Base-by-base conservation (phyloP, 2,888 invertebrate species). In the Beris morrisii region DNA sequence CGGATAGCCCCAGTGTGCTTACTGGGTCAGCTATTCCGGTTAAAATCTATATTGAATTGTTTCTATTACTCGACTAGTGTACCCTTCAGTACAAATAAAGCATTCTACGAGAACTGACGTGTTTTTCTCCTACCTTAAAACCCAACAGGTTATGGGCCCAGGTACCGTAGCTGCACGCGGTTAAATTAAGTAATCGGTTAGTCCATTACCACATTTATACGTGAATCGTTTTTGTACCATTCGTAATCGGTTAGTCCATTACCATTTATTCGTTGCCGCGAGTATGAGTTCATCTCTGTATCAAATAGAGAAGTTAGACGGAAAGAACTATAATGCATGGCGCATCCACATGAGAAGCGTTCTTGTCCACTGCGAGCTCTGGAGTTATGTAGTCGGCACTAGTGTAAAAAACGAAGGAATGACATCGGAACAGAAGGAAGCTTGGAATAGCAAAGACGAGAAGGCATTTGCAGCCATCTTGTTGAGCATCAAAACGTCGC, bases 161-260 rank as follows among this genome's bases (percentile, higher is more conserved):
- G 38, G 38, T 38, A 38, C 38, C 38, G 38, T 38, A 38, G 38
- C 38, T 38, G 4, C 38, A 7, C 38, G 38, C 38, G 38, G 38
- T 38, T 38, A 38, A 81, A 55, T 91, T 84, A 73, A 9, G 38
- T 38, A 38, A 38, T 38, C 38, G 38, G 38, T 38, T 38, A 38
- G 38, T 38, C 38, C 38, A 38, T 3, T 38, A 15, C 55, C 9
- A 67, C 67, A n/a, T 22, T 22, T 22, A 2, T 22, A 2, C 3
- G 22, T 22, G 22, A 22, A 22, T 22, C 22, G 22, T 3, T 22
- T 22, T 22, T 22, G 22, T 22, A 22, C 22, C 22, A 22, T 22
- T 22, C 22, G 38, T 38, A 38, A 38, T 38, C 38, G 38, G 38
- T 38, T 38, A 38, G 38, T 38, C 38, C 38, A 38, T 38, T 61